Evolutionary conservation across 2,113 vertebrate species (phyloP), one percentile per base, ranked within the genome.

Genomic region (Phalacrocorax carbo): DNA sequence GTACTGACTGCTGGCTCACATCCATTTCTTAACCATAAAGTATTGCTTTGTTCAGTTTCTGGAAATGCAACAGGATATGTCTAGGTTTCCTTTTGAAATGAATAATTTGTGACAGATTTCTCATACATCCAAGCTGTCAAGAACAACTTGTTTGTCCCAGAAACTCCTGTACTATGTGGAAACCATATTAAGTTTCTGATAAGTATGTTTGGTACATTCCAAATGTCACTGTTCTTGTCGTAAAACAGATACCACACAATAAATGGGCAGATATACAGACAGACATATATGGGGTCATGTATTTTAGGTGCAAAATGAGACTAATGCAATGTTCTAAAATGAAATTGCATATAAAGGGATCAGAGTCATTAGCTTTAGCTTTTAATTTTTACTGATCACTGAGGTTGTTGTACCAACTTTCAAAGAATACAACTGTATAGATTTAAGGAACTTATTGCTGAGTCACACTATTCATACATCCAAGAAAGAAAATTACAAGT

Each of bases 11-110:
- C 82, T 98, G 97, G 97, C 97, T 95, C 42, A n/a, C 66, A 83
- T 95, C 92, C 96, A 97, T 96, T 96, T 93, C 70, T 93, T 75
- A 91, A 85, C 87, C 92, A 97, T 92, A 78, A 72, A 90, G 86
- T 96, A 90, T 79, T 88, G 68, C 96, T 95, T 98, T 97, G 95
- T 98, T 98, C 90, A 78, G 38, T 95, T 97, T 97, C 92, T 96
- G 92, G 90, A 97, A 95, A 91, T 77, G 92, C 91, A 97, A 97
- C 88, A 95, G 87, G 95, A 97, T 97, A 96, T 92, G 81, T 55
- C 93, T 97, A 90, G 57, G 64, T 88, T 97, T 96, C 85, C 85
- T 97, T 96, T 97, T 97, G 96, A 97, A 97, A 94, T 92, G 88
- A 90, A 94, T 93, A 73, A 97, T 96, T 97, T 96, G 93, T 96